Conservation (phyloP, 2,888 invertebrate genomes). For the Diaperis boleti region DNA sequence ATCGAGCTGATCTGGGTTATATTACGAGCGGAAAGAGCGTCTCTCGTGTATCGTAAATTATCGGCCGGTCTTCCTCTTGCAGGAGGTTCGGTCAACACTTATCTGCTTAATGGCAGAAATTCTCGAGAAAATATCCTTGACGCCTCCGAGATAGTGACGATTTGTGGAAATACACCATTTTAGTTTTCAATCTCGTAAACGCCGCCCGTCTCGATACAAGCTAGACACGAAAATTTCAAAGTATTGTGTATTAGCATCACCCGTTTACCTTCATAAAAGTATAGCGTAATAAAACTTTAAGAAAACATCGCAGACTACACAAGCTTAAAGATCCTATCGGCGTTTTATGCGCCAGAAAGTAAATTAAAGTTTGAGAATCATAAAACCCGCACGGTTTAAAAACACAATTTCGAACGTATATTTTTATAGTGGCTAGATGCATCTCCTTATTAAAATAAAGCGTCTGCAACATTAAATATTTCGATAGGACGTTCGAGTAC, state of each 20-base stretch:
- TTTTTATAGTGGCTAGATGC: conserved; percentile 18
- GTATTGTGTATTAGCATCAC: no score
- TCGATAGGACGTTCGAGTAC: conserved; percentile 22
- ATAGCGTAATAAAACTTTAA: neutral
- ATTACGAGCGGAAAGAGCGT: conserved; percentile 34
- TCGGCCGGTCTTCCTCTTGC: conserved; percentile 27
- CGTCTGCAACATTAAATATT: conserved; percentile 19
- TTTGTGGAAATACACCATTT: conserved; percentile 8
- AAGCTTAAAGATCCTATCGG: neutral
- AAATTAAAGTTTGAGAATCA: conserved; percentile 25
- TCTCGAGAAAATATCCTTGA: conserved; percentile 28
- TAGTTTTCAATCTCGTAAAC: neutral
- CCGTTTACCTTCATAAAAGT: no score
- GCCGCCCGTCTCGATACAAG: neutral
- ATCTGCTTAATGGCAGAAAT: conserved; percentile 43
- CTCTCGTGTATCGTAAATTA: conserved; percentile 44
- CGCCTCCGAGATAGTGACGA: conserved; percentile 24
- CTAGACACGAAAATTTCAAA: no score
- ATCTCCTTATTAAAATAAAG: conserved; percentile 21
- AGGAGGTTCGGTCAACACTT: conserved; percentile 42
- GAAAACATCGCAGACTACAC: neutral
- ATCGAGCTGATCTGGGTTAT: conserved; percentile 39
- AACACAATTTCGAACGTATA: conserved; percentile 12
- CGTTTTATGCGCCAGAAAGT: conserved; percentile 3
- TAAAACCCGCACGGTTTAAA: conserved; percentile 8